Evolutionary conservation across 2,113 vertebrate species (phyloP), one percentile per base, ranked within the genome.

Genomic region (Neolamprologus tretocephalus): DNA sequence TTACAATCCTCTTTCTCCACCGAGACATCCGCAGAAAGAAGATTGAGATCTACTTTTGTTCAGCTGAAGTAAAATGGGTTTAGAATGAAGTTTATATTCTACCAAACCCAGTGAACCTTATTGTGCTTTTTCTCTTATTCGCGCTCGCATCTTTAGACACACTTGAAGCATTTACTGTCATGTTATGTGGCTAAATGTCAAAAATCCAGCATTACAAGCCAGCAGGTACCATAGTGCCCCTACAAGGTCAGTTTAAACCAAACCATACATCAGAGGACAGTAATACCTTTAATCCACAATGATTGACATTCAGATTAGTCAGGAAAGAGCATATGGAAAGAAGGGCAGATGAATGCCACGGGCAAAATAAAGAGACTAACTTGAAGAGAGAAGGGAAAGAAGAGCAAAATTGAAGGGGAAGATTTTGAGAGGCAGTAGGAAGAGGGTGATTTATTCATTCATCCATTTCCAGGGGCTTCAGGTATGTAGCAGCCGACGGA

Each of bases 301-400:
- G 21, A 49, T 2, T 28, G 75, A 75, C 23, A 55, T 71, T 81
- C 12, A 71, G 49, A 83, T 12, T 6, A 63, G 16, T 28, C 49
- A 55, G 11, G 35, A 35, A 49, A 42, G 49, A 82, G 75, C 75
- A 89, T 71, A 45, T 82, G 73, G 31, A 40, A n/a, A 12, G 73
- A 55, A 16, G 55, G 79, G 4, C 47, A 55, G 40, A 81, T 54
- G 28, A 58, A 9, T 5, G 37, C 23, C 31, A 26, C 0, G 0
- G 19, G 35, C 63, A 13, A 78, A 78, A 55, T 51, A 3, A 28
- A 57, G 49, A 31, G 54, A 40, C 3, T 55, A 80, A 83, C 12
- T 58, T 13, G 3, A 37, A 19, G 5, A 10, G 75, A 85, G 3
- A 37, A 14, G 9, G 63, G 81, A 73, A 78, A 28, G 68, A 28